Conservation (phyloP, 2,797 vertebrate genomes). For the Coregonus sp. region DNA sequence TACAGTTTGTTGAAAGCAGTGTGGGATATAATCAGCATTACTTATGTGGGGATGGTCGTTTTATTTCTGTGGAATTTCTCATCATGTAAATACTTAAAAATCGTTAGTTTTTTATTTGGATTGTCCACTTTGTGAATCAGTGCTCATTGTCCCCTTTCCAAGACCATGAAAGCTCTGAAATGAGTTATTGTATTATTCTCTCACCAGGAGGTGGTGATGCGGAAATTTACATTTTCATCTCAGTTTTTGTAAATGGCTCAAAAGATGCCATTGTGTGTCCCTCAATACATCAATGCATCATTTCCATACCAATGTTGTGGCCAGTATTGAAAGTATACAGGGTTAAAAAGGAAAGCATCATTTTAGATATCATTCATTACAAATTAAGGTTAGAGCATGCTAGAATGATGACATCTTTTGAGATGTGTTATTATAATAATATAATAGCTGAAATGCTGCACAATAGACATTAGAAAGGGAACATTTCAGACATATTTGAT, state of each 20-base stretch:
- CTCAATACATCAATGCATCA: constrained; percentile 56
- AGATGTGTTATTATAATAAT: constrained; percentile 54
- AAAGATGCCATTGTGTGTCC: constrained; percentile 81
- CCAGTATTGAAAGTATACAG: constrained; percentile 80
- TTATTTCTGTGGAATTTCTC: constrained; percentile 73
- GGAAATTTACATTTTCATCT: constrained; percentile 86
- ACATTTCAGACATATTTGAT: constrained; percentile 51
- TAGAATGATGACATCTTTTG: constrained; percentile 50
- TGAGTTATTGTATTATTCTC: constrained; percentile 66
- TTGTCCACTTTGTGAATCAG: constrained; percentile 89
- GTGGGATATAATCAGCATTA: constrained; percentile 89
- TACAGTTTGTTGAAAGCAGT: constrained; percentile 88
- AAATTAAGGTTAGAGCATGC: constrained; percentile 60
- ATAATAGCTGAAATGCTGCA: constrained; percentile 54
- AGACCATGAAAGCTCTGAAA: constrained; percentile 79
- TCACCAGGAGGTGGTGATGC: constrained; percentile 66
- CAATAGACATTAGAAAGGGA: constrained; percentile 17
- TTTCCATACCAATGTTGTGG: constrained; percentile 86
- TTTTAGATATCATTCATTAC: constrained; percentile 62
- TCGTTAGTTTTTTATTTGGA: constrained; percentile 63
- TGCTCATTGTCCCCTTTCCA: constrained; percentile 88
- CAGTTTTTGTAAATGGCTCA: constrained; percentile 87
- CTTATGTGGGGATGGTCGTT: constrained; percentile 75
- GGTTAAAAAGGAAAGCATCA: constrained; percentile 61
- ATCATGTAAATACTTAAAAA: constrained; percentile 78